These are phyloP conservation scores for Pantala flavescens DNA, from an alignment of 1,140 invertebrate genomes.

Conservation along the genomic window DNA sequence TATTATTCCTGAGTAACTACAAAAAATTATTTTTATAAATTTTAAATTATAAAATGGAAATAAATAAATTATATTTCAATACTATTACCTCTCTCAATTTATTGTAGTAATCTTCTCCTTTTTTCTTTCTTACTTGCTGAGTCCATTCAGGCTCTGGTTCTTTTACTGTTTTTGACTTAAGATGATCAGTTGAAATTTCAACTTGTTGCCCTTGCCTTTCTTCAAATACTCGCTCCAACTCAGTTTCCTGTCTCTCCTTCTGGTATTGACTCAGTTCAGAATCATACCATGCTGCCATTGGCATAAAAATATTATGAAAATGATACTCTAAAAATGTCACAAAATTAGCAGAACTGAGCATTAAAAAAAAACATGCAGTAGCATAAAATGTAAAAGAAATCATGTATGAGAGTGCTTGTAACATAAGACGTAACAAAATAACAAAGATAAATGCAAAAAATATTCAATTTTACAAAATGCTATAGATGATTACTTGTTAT, in stretches of 20 bases:
- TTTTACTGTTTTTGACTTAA: constrained; percentile 56
- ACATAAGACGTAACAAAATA: too few species aligned
- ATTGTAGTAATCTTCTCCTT: constrained; percentile 69
- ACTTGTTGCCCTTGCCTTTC: constrained; percentile 52
- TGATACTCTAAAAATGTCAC: not conserved
- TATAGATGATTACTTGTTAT: too few species aligned
- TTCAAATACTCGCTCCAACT: constrained; percentile 77
- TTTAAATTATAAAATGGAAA: too few species aligned
- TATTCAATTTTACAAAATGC: too few species aligned
- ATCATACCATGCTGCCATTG: constrained; percentile 79
- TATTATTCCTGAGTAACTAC: not conserved
- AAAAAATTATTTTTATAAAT: not conserved
- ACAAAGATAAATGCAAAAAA: too few species aligned
- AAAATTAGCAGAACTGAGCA: too few species aligned
- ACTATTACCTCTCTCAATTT: constrained; percentile 55
- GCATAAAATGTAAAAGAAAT: too few species aligned
- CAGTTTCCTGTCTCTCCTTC: constrained; percentile 68
- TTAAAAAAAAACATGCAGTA: too few species aligned
- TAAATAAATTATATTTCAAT: not conserved
- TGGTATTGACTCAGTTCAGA: constrained; percentile 73
- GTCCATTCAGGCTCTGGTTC: constrained; percentile 76
- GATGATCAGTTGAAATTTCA: constrained; percentile 37
- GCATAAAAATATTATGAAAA: constrained; percentile 7
- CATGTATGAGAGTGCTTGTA: too few species aligned
- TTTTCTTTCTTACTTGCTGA: constrained; percentile 66